Evolutionary conservation across 2,888 invertebrate species (phyloP), one percentile per base, ranked within the genome.

Genomic region (Rambutsinella grinnellia): DNA sequence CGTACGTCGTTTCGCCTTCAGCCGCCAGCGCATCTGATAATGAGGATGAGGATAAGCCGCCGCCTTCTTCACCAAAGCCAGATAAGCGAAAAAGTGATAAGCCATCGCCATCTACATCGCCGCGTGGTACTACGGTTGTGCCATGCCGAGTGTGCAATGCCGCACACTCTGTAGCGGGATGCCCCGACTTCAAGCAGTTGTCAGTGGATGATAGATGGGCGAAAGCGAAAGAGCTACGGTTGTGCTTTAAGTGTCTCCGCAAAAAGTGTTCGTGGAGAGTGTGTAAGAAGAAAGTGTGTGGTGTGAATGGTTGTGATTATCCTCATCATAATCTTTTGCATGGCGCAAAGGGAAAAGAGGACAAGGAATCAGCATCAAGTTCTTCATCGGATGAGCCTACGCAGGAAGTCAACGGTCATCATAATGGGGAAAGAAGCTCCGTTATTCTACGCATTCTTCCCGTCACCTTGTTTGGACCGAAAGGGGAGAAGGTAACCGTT

Each of bases 251-350:
- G 3, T 79, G 75, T 36, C 62, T 69, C 1, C 24, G 53, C 54
- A 8, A 71, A 71, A 36, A 13, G 13, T 36, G 36, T 36, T 8
- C 5, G 6, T 5, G 5, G 36, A 8, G 13, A 3, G 1, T 36
- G 66, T 63, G 47, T 51, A 36, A 27, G 13, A 27, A 27, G 53
- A 49, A 47, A 67, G n/a, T 13, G 6, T 78, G 78, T 26, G 21
- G 44, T 1, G 28, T 54, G 19, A 47, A 75, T 28, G 60, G 56
- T 10, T 78, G 78, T 24, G 8, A 26, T 1, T 27, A 17, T 17
- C 17, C 3, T 10, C 75, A 78, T 53, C 69, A 78, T 49, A 2
- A 2, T 0, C 27, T 78, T 2, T 66, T 78, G 1, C 78, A 78
- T 58, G 61, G 53, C 3, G 17, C 21, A 8, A 17, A 13, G 1